A percentile compares a stretch with the other conserved stretches of the same genome.
phyloP scores from a whole-genome alignment of 2,797 vertebrate species.

The Limnodromus scolopaceus region DNA sequence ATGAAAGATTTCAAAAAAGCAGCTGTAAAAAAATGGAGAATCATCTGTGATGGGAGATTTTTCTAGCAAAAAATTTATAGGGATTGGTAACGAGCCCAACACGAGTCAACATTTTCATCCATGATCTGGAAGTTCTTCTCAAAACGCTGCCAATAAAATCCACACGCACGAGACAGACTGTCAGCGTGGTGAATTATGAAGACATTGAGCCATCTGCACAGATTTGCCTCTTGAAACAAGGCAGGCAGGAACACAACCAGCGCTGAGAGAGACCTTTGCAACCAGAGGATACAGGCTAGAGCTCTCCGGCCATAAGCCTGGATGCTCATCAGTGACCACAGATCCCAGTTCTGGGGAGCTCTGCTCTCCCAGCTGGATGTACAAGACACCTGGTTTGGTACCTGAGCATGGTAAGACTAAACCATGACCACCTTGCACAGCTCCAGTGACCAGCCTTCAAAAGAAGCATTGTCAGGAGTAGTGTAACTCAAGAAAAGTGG shows the following conservation, averaged over 20 bases:
- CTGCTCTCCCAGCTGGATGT: background rate
- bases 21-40: background rate
- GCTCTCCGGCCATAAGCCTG: rapidly evolving
- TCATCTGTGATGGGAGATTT: background rate
- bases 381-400: background rate
- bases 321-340: background rate
- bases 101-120: background rate
- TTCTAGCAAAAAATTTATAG: background rate
- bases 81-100: background rate
- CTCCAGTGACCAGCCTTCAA: background rate
- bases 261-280: background rate
- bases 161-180: background rate
- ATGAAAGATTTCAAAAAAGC: background rate
- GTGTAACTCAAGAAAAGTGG: rapidly evolving
- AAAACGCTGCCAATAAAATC: background rate
- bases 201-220: background rate
- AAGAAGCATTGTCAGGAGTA: background rate
- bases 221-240: background rate
- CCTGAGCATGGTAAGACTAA: background rate
- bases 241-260: background rate
- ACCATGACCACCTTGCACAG: rapidly evolving
- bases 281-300: background rate
- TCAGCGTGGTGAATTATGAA: background rate
- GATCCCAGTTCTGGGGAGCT: rapidly evolving
- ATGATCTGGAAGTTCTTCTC: background rate